Evolutionary conservation across 2,888 invertebrate genomes (phyloP).

Genomic region (Zhuqinia jingwanae): DNA sequence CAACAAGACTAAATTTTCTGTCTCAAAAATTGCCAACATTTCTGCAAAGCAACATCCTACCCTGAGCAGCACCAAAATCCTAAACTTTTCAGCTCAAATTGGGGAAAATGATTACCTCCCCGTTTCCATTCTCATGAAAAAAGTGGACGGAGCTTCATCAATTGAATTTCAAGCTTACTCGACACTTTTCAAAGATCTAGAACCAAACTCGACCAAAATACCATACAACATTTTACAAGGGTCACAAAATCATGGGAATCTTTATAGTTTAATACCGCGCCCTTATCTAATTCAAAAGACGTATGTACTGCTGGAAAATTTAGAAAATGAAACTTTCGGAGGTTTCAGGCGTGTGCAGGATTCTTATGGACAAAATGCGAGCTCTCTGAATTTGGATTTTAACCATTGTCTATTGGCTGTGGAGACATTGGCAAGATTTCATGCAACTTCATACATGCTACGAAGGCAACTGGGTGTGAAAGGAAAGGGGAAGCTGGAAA

Average conservation of each 20-base stretch:
- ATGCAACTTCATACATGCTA: slow-evolving; percentile 66
- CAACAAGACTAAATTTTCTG: neutral
- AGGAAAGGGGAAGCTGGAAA: slow-evolving; percentile 58
- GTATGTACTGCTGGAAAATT: slow-evolving; percentile 57
- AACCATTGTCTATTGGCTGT: slow-evolving; percentile 68
- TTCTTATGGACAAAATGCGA: neutral
- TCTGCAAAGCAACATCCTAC: neutral
- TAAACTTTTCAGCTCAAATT: slow-evolving; percentile 10
- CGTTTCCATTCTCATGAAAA: slow-evolving; percentile 33
- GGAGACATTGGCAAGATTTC: slow-evolving; percentile 70
- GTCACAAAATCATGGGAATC: neutral
- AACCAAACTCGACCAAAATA: neutral
- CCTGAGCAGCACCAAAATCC: neutral
- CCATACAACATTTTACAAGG: neutral
- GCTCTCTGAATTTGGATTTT: slow-evolving; percentile 60
- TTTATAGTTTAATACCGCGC: slow-evolving; percentile 33
- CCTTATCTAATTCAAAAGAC: slow-evolving; percentile 39
- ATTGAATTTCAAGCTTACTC: slow-evolving; percentile 48
- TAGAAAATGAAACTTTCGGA: slow-evolving; percentile 9
- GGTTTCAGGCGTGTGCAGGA: too few relatives aligned
- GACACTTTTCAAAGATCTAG: slow-evolving; percentile 46
- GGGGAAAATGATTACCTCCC: neutral
- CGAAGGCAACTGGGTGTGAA: slow-evolving; percentile 57
- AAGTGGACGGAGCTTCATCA: neutral
- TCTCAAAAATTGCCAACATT: neutral